phyloP scores from a whole-genome alignment of 2,888 invertebrate species.

The Syrista parreyssii region DNA sequence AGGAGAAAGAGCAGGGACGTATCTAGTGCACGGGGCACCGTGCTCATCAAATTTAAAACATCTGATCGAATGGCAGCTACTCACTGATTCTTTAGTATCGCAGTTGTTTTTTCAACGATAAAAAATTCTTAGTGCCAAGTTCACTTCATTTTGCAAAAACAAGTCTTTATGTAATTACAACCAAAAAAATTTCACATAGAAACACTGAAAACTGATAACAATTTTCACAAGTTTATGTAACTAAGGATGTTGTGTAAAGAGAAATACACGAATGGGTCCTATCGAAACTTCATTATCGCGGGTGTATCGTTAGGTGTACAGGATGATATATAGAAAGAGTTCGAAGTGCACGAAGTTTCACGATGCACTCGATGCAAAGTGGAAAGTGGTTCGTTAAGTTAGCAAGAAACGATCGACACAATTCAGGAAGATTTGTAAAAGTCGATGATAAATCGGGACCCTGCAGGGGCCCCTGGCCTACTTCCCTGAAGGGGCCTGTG shows the following conservation, averaged over 20 bases:
- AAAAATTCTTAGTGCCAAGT: neutral
- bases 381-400: neutral
- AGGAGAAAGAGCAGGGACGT: conserved; percentile 37
- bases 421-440: neutral
- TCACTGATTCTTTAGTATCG: neutral
- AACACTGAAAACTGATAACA: neutral
- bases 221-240: neutral
- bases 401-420: neutral
- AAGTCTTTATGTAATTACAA: neutral
- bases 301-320: neutral
- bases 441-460: neutral
- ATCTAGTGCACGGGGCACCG: conserved; percentile 5
- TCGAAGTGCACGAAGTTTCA: neutral
- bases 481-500: conserved; percentile 45
- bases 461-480: conserved; percentile 24
- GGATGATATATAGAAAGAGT: neutral
- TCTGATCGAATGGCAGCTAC: neutral
- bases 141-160: neutral
- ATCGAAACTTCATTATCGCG: neutral
- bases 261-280: neutral
- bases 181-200: neutral
- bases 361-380: neutral
- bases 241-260: neutral
- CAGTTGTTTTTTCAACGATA: neutral
- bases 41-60: neutral